Percentiles rank a stretch among this genome's conserved stretches.
Evolutionary conservation across 2,888 invertebrate species (phyloP).

Genomic region (Xiphydria camelus): DNA sequence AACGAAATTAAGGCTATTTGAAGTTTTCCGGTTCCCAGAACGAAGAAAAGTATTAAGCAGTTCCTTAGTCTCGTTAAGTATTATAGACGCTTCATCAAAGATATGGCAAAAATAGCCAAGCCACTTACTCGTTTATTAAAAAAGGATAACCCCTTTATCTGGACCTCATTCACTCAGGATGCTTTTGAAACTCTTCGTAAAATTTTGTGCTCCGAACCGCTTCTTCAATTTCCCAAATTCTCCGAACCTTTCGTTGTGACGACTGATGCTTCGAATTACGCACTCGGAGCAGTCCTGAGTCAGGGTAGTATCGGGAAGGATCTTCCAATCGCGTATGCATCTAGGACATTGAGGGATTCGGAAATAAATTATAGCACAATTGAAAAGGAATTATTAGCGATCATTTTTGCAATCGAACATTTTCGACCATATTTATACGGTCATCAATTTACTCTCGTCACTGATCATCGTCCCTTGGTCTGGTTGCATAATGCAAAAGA

Average conservation of each 20-base stretch:
- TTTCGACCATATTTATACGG: conserved; percentile 34
- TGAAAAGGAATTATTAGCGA: conserved; percentile 1
- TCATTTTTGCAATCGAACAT: conserved; percentile 20
- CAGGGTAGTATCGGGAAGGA: conserved; percentile 5
- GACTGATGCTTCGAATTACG: conserved; percentile 5
- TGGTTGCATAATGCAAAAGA: conserved; percentile 34
- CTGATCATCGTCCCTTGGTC: conserved; percentile 29
- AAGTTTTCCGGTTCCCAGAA: conserved; percentile 1
- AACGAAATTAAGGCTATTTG: neutral
- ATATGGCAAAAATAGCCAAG: conserved; percentile 6
- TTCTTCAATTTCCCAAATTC: conserved; percentile 7
- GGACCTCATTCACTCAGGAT: neutral
- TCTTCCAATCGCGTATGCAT: conserved; percentile 5
- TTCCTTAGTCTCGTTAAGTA: conserved; percentile 1
- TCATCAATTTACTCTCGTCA: conserved; percentile 27
- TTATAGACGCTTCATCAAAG: conserved; percentile 9
- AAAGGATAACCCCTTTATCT: conserved; percentile 3
- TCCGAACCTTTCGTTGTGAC: conserved; percentile 5
- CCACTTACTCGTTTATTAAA: conserved; percentile 6
- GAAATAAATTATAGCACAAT: conserved; percentile 5
- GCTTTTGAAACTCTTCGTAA: conserved; percentile 4
- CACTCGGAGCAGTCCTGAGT: conserved; percentile 4
- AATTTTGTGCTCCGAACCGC: neutral
- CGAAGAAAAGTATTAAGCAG: neutral
- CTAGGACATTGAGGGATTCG: neutral